Percentiles rank a stretch among this genome's conserved stretches.
Conservation (phyloP, 2,888 invertebrate species). For the Cristatella mucedo region DNA sequence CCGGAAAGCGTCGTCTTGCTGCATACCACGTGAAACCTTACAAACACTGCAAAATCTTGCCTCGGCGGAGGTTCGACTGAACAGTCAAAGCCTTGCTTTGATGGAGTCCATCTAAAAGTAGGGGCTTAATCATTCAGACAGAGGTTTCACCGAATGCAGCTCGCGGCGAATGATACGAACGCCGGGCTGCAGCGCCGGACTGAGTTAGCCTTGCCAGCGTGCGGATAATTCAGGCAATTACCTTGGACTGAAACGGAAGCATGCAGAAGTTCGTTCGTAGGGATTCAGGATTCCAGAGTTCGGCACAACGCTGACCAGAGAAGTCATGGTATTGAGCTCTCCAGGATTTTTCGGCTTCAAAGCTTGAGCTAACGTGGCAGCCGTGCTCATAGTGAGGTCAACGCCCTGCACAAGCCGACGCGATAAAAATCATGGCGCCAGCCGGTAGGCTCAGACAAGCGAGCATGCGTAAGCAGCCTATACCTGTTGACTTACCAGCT, state of each 20-base stretch:
- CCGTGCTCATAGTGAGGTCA: slow-evolving; percentile 26
- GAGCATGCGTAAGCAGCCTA: too few species aligned
- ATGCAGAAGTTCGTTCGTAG: slow-evolving; percentile 33
- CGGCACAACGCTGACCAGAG: slow-evolving; percentile 34
- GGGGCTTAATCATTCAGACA: too few species aligned
- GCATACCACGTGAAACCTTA: slow-evolving; percentile 34
- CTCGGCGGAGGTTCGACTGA: slow-evolving; percentile 26
- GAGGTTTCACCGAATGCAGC: too few species aligned
- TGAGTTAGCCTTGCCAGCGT: too few species aligned
- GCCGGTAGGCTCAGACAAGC: too few species aligned
- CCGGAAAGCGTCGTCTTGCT: slow-evolving; percentile 16
- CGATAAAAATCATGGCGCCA: too few species aligned
- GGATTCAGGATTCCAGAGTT: slow-evolving; percentile 34
- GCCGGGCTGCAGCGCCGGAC: too few species aligned
- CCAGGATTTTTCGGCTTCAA: slow-evolving; percentile 16
- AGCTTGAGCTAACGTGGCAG: slow-evolving; percentile 19
- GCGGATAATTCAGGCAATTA: too few species aligned
- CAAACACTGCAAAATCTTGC: slow-evolving; percentile 35
- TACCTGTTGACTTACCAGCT: slow-evolving; percentile 26
- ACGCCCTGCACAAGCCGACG: slow-evolving; percentile 20
- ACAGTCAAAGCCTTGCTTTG: slow-evolving; percentile 30
- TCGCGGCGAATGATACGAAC: too few species aligned
- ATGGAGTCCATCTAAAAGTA: slow-evolving; percentile 26
- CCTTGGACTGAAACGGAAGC: slow-evolving; percentile 37
- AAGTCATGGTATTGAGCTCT: slow-evolving; percentile 28